Base-by-base conservation (phyloP, 1,140 invertebrate genomes). In the Bombus soroeensis region DNA sequence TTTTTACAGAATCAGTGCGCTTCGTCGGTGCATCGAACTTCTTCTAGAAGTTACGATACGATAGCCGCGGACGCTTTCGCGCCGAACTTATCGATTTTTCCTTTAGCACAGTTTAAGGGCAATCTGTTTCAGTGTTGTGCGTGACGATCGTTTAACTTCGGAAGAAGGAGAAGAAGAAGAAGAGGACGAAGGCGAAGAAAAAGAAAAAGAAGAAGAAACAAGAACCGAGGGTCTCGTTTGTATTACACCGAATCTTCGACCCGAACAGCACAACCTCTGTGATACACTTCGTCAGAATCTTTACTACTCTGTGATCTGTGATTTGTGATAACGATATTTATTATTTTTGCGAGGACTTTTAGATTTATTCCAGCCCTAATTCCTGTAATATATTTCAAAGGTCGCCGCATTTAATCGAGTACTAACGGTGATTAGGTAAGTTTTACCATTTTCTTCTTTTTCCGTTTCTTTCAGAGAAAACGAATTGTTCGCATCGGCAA, bases 241-340 rank as follows among this genome's bases (percentile, higher is more conserved):
- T 47, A 22, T 9, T 66, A n/a, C 10, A 32, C 5, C n/a, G n/a
- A 66, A 3, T 68, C 34, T 37, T 68, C 4, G 28, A 41, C 0
- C 10, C 15, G 9, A 12, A 47, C 13, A 15, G 34, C n/a, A 15
- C 18, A 53, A 0, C 1, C 39, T 15, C 80, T 81, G 70, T 74
- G 83, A 81, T 81, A 80, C 9, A 2, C n/a, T 22, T 80, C 15
- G 15, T 72, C 66, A 39, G 32, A 39, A 59, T 72, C 68, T 37
- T 71, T 59, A 34, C 34, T 18, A n/a, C 37, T 64, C 78, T 85
- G 83, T 85, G 83, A 85, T 74, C 53, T 80, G 83, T 85, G 83
- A 13, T 28, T 53, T 74, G 78, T 81, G 83, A 81, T 74, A 85
- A 81, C 57, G 18, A 84, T 81, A 74, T 81, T 81, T 43, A 74